A percentile compares a stretch with the other conserved stretches of the same genome.
Conservation (phyloP, 2,113 vertebrate species). For the Nycticorax nycticorax region DNA sequence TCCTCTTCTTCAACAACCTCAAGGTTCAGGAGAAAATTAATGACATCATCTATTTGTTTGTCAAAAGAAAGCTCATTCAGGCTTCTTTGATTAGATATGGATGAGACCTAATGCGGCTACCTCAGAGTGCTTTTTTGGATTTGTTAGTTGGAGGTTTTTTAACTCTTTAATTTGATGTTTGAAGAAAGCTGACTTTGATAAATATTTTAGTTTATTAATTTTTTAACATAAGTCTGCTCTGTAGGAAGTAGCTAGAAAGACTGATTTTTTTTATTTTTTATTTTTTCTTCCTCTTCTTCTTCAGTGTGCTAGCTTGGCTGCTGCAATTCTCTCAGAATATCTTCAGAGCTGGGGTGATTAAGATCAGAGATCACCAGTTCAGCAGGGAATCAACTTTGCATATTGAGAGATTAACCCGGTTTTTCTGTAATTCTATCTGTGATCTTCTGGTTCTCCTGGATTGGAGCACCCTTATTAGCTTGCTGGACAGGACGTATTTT, state of each 20-base stretch:
- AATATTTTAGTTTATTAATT: constrained; percentile 16
- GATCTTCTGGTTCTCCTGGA: not conserved
- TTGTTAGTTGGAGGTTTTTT: not conserved
- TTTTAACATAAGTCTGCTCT: not conserved
- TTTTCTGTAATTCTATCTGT: constrained; percentile 27
- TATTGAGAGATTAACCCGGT: constrained; percentile 43
- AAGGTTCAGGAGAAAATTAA: constrained; percentile 24
- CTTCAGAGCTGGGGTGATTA: constrained; percentile 7
- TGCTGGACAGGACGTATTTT: not conserved
- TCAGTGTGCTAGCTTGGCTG: not conserved
- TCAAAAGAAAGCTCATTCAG: not conserved
- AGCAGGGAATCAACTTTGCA: constrained; percentile 36
- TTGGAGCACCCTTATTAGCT: not conserved
- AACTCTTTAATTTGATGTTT: not conserved
- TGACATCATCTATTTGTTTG: constrained; percentile 7
- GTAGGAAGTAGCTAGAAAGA: not conserved
- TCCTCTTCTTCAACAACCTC: constrained; percentile 15
- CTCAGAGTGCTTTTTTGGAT: not conserved
- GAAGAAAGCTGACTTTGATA: not conserved
- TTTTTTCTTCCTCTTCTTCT: not conserved
- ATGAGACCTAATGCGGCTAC: not conserved
- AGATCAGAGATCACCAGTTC: constrained; percentile 50
- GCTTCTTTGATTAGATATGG: not conserved
- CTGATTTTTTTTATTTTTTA: not conserved
- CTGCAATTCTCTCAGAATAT: not conserved